Evolutionary conservation across 2,888 invertebrate species (phyloP).

Genomic region (Cheilosia scutellata): DNA sequence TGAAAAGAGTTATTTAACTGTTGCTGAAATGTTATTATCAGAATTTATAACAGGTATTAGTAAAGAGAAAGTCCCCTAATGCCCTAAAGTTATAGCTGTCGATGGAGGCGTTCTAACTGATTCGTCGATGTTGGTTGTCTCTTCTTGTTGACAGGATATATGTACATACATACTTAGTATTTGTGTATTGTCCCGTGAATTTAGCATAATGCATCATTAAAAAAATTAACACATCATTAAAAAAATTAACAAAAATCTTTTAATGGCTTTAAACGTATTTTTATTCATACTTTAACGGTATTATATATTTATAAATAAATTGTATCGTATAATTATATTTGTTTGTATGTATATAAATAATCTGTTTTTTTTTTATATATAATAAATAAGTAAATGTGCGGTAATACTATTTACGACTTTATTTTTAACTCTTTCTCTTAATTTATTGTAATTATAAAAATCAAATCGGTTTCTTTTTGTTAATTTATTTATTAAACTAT

Average conservation of each 20-base stretch:
- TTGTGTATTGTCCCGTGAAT: too few relatives aligned
- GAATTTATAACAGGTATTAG: too few relatives aligned
- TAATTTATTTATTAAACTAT: constrained; percentile 47
- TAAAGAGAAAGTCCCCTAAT: too few relatives aligned
- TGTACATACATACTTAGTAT: too few relatives aligned
- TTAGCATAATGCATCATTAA: too few relatives aligned
- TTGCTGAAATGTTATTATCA: too few relatives aligned
- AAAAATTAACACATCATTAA: not conserved
- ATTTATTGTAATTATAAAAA: not conserved
- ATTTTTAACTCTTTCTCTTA: constrained; percentile 4
- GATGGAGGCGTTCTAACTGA: too few relatives aligned
- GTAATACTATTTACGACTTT: constrained; percentile 61
- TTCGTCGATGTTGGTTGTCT: too few relatives aligned
- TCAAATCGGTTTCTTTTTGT: constrained; percentile 24
- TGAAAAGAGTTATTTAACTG: too few relatives aligned
- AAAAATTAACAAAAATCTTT: not conserved
- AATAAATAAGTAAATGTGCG: constrained; percentile 65
- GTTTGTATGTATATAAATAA: constrained; percentile 73
- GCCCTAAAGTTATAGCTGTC: too few relatives aligned
- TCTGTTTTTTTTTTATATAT: constrained; percentile 43
- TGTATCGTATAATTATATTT: constrained; percentile 72
- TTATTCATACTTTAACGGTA: constrained; percentile 74
- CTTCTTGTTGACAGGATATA: too few relatives aligned
- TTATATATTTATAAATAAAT: constrained; percentile 76
- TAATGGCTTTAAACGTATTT: constrained; percentile 65